Conservation (phyloP, 2,888 invertebrate species). For the Torymus texanus region DNA sequence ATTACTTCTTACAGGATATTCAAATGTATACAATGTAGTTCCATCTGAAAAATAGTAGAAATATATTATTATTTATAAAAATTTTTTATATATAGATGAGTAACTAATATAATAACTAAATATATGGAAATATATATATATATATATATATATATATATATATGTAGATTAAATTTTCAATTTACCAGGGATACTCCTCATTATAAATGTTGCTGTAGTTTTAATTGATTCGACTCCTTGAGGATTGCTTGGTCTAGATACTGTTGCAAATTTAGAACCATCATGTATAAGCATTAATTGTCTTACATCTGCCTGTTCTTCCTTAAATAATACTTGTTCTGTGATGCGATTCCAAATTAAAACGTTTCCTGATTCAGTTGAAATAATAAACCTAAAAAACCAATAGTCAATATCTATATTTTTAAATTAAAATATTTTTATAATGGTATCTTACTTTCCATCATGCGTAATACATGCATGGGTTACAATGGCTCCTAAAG, state of each 20-base stretch:
- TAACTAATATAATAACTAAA: too few species aligned
- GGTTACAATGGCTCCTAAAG: conserved; percentile 94
- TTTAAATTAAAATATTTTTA: conserved; percentile 29
- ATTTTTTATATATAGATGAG: too few species aligned
- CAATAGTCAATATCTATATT: background rate
- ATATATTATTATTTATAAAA: too few species aligned
- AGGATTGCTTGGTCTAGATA: conserved; percentile 82
- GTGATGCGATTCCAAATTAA: conserved; percentile 90
- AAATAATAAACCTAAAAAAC: conserved; percentile 82
- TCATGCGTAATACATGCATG: conserved; percentile 92
- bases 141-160: too few species aligned
- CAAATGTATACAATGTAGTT: conserved; percentile 85
- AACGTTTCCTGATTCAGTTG: conserved; percentile 94
- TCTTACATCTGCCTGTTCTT: conserved; percentile 87
- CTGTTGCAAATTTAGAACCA: conserved; percentile 84
- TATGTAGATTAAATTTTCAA: background rate
- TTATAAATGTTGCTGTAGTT: conserved; percentile 81
- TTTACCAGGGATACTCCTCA: conserved; percentile 85
- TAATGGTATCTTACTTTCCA: conserved; percentile 79
- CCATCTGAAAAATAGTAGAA: conserved; percentile 78
- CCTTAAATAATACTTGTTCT: conserved; percentile 86
- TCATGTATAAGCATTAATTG: conserved; percentile 86
- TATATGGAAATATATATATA: too few species aligned
- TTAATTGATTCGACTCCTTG: conserved; percentile 81
- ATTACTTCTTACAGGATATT: conserved; percentile 85